Evolutionary conservation across 2,888 invertebrate species (phyloP), one percentile per base, ranked within the genome.

Genomic region (Dysmachus trigonus): DNA sequence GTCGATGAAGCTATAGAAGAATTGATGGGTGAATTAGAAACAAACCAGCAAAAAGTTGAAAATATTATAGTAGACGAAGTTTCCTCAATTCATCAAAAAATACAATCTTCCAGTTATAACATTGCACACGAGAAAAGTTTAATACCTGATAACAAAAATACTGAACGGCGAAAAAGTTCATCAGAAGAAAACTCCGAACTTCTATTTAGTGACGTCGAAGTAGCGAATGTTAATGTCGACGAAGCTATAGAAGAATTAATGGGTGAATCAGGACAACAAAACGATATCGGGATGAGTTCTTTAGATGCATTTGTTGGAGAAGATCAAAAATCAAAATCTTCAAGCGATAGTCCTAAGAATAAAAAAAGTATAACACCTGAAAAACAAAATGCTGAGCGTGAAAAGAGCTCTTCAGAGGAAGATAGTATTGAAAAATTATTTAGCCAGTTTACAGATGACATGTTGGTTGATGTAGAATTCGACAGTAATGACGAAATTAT

Each of bases 401-500:
- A 41, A 84, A 89, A 91, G 0, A 90, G 91, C 7, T 91, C 92
- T 4, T 91, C 91, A 84, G 91, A 91, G 31, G 90, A 81, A 35
- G 81, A 91, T 22, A 92, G 92, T 86, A 92, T 92, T 74, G 92
- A 92, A 77, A 90, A 91, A 85, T 89, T 92, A 0, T 91, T 92
- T 74, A 90, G 90, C 15, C 88, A 91, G 30, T 90, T 92, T 33
- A 89, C 91, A 2, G 90, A 92, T 88, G 91, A 92, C 86, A 91
- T 92, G 91, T 86, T 92, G 1, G 91, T 90, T 1, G 90, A 91
- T 85, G 91, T 90, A 3, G 91, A 92, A 79, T 91, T 92, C 72
- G 91, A 92, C 88, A 91, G 91, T 10, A 91, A 91, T 85, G 92
- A 91, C 85, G 91, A 92, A 62, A 85, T 91, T 4, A 86, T 92